These are phyloP conservation scores for Casuarius casuarius DNA, from an alignment of 2,113 vertebrate species.

Conservation along the genomic window DNA sequence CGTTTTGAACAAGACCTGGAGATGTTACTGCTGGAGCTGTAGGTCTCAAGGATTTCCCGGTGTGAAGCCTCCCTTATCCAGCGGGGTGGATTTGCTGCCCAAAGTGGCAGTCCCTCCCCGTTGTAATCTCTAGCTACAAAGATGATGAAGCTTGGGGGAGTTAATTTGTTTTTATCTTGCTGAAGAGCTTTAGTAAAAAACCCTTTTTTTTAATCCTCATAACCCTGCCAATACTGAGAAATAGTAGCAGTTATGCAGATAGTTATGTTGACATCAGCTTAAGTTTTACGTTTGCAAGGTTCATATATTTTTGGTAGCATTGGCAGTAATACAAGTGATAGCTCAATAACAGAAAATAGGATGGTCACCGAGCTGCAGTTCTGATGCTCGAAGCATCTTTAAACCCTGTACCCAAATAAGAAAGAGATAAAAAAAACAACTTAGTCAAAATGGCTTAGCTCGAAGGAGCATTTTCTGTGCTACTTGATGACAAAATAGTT, in stretches of 20 bases:
- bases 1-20: neutral
- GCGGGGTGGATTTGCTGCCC: neutral
- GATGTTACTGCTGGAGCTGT: neutral
- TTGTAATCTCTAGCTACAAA: neutral
- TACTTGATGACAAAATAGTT: slow-evolving; percentile 69
- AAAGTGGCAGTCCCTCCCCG: neutral
- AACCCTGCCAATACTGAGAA: slow-evolving; percentile 31
- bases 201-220: slow-evolving; percentile 3
- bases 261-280: slow-evolving; percentile 52
- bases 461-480: slow-evolving; percentile 54
- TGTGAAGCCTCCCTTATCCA: neutral
- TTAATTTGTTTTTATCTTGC: slow-evolving; percentile 43
- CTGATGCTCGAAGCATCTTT: slow-evolving; percentile 32
- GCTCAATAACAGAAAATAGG: slow-evolving; percentile 52
- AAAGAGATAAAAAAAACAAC: slow-evolving; percentile 56
- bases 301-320: slow-evolving; percentile 14
- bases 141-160: neutral
- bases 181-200: neutral
- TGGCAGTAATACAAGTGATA: slow-evolving; percentile 44
- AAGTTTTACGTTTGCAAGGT: slow-evolving; percentile 50
- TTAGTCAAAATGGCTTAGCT: slow-evolving; percentile 55
- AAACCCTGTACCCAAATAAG: slow-evolving; percentile 45
- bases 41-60: neutral
- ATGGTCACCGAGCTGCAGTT: slow-evolving; percentile 9
- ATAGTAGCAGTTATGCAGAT: slow-evolving; percentile 15